Evolutionary conservation across 1,140 invertebrate species (phyloP).

Genomic region (Ceratosolen solmsi): DNA sequence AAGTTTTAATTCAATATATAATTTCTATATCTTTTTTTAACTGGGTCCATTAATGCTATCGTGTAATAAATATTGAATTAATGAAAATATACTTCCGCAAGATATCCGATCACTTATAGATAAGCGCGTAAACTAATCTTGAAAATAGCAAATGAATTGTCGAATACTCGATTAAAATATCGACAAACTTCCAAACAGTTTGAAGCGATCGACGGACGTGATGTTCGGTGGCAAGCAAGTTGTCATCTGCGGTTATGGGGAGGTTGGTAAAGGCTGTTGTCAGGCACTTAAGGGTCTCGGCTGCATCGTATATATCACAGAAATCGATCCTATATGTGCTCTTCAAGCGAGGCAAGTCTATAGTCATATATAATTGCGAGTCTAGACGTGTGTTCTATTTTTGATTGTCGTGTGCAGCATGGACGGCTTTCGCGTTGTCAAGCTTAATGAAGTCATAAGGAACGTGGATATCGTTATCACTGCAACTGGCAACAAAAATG

Average conservation of each 20-base stretch:
- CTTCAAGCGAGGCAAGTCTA: conserved; percentile 89
- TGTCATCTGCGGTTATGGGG: conserved; percentile 96
- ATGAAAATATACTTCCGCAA: neutral
- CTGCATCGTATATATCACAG: conserved; percentile 95
- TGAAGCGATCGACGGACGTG: conserved; percentile 96
- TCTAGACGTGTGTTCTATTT: neutral
- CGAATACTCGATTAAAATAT: neutral
- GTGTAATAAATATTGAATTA: neutral
- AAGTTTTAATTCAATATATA: too few relatives aligned
- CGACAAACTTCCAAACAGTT: conserved; percentile 71
- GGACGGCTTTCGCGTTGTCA: conserved; percentile 97
- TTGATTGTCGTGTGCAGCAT: conserved; percentile 78
- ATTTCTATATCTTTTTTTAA: neutral
- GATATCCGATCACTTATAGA: neutral
- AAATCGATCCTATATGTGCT: conserved; percentile 99
- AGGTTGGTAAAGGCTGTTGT: conserved; percentile 98
- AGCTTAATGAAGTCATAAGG: conserved; percentile 94
- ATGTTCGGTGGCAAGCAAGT: conserved; percentile 99
- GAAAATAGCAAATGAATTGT: neutral
- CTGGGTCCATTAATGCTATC: neutral
- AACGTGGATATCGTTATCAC: conserved; percentile 96
- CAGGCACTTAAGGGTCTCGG: conserved; percentile 95
- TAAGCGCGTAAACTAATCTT: neutral
- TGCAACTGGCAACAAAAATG: conserved; percentile 97
- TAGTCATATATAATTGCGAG: neutral